Evolutionary conservation across 1,140 invertebrate species (phyloP), one percentile per base, ranked within the genome.

Genomic region (Batillaria attramentaria): DNA sequence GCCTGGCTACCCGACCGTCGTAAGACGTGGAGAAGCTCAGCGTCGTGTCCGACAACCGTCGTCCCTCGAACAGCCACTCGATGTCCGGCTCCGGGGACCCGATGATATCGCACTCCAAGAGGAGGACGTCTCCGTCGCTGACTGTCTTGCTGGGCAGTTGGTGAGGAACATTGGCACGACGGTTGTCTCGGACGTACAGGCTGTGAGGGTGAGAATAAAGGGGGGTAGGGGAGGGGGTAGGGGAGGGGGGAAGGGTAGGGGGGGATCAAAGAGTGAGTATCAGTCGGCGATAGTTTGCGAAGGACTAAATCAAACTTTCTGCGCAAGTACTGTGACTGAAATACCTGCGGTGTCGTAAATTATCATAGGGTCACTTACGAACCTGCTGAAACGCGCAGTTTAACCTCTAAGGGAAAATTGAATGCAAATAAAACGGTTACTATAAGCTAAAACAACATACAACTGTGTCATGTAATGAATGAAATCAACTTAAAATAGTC

Each of bases 71-170:
- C 41, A 39, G 68, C 87, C 86, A 89, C 37, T 37, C 72, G 46
- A 88, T 79, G 6, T 31, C 69, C 33, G 86, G 86, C 78, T 84
- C 77, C 0, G 87, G 87, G 24, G 84, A 82, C 1, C 87, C 87
- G 68, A 87, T 87, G 39, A 87, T 84, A 70, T 88, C 87, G 82
- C 86, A 86, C 50, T 88, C 85, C 13, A 87, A 74, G n/a, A 82
- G 68, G 20, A 87, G 78, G 5, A 66, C 81, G 33, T 87, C 83
- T 31, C 82, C 81, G 24, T 81, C 81, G 68, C 81, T 74, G 33
- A 81, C 78, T 20, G 74, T 62, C 33, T 81, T 76, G 78, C 81
- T 86, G 60, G 83, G 75, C 31, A 86, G 81, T 83, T 84, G 28
- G 79, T 85, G n/a, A 88, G 76, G 70, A 88, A 88, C 82, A 86